A percentile compares a stretch with the other conserved stretches of the same genome.
phyloP scores from a whole-genome alignment of 2,797 vertebrate species.

The Tragopan temminckii region DNA sequence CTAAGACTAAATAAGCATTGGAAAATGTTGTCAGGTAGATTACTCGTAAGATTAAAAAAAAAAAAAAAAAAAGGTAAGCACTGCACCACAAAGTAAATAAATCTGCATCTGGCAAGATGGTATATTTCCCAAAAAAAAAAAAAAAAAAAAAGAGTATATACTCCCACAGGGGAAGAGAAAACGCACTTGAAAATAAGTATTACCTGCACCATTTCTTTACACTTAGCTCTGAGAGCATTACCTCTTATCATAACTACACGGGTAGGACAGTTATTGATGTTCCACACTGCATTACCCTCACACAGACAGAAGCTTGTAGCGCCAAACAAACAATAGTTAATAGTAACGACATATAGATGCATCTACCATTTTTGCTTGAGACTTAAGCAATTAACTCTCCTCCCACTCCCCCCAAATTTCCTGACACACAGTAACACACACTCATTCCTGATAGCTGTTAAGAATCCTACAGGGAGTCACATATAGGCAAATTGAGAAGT shows the following conservation, averaged over 20 bases:
- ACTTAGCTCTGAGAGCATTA: not conserved
- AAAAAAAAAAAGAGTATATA: accelerated
- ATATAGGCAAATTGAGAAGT: not conserved
- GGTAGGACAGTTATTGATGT: not conserved
- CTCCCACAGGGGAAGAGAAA: not conserved
- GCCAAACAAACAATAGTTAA: not conserved
- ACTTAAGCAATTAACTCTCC: not conserved
- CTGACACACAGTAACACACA: not conserved
- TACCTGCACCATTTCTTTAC: not conserved
- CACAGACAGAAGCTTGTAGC: not conserved
- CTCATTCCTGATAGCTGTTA: not conserved
- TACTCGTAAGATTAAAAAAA: not conserved
- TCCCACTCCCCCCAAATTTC: too few relatives aligned
- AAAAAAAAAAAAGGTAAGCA: not conserved
- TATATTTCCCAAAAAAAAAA: not conserved
- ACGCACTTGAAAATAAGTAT: not conserved
- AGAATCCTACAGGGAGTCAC: not conserved
- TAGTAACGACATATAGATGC: accelerated
- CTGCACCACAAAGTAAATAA: not conserved
- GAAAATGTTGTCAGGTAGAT: not conserved
- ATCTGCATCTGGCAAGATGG: not conserved
- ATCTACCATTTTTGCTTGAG: not conserved
- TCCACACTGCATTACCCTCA: not conserved
- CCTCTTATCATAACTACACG: accelerated
- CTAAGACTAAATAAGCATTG: slow-evolving; percentile 18